phyloP scores from a whole-genome alignment of 2,797 vertebrate genomes.

The Monodelphis domestica region DNA sequence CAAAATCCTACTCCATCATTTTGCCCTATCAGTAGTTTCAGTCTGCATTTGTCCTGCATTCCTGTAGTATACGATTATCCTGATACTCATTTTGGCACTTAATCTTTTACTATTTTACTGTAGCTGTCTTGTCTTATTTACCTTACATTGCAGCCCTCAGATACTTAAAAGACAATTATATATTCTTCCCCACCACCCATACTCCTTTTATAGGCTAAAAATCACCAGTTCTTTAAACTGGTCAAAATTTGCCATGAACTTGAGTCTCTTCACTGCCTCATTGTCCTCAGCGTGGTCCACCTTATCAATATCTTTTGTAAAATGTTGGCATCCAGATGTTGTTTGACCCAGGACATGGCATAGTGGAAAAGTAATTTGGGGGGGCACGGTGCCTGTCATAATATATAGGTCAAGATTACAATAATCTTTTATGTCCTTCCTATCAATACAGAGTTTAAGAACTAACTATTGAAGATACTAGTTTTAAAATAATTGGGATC shows the following conservation, averaged over 20 bases:
- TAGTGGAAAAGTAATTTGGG: not conserved
- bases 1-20: too few relatives aligned
- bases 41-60: not conserved
- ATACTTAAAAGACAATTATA: not conserved
- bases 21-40: not conserved
- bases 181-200: not conserved
- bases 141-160: not conserved
- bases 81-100: not conserved
- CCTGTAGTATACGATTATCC: not conserved
- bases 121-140: not conserved
- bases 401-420: not conserved
- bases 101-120: not conserved
- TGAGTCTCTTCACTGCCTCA: not conserved
- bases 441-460: not conserved
- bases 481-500: not conserved
- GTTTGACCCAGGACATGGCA: not conserved
- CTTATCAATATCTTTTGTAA: not conserved
- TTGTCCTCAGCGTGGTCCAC: not conserved
- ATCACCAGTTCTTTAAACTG: not conserved
- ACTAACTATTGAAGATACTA: not conserved
- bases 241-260: not conserved
- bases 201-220: not conserved
- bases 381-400: not conserved
- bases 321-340: not conserved
- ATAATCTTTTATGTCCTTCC: not conserved